Evolutionary conservation across 92 coral and sea anemone species (phyloP).

Genomic region (Muricea muricata): DNA sequence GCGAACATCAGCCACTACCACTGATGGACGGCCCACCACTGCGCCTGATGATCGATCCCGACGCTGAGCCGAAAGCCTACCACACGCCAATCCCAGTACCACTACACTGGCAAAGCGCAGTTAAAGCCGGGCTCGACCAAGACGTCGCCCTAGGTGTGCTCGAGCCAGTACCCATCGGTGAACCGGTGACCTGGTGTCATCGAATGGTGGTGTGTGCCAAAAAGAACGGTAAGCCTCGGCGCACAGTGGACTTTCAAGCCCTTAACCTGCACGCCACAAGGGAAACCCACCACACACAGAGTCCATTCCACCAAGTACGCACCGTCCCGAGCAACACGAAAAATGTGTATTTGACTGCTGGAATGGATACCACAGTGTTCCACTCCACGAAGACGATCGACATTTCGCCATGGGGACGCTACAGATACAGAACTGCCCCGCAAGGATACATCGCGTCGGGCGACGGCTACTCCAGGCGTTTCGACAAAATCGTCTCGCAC

Average conservation of each 20-base stretch:
- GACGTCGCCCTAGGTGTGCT: conserved; percentile 64
- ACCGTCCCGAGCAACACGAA: conserved; percentile 38
- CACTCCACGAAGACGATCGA: conserved; percentile 60
- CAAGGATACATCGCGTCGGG: conserved; percentile 69
- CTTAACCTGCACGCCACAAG: conserved; percentile 66
- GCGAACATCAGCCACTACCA: conserved; percentile 70
- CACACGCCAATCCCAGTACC: conserved; percentile 74
- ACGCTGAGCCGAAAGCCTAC: conserved; percentile 62
- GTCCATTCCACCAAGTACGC: conserved; percentile 72
- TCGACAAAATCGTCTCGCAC: conserved; percentile 63
- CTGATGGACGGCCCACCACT: conserved; percentile 60
- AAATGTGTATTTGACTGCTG: conserved; percentile 57
- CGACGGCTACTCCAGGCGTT: conserved; percentile 62
- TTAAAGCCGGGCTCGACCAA: conserved; percentile 66
- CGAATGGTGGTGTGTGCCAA: conserved; percentile 64
- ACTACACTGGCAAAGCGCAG: conserved; percentile 69
- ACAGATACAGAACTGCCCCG: conserved; percentile 75
- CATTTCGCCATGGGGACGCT: conserved; percentile 75
- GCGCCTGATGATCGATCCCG: conserved; percentile 64
- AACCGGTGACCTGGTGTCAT: conserved; percentile 65
- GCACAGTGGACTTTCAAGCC: conserved; percentile 68
- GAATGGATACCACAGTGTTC: conserved; percentile 68
- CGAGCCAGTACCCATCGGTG: conserved; percentile 61
- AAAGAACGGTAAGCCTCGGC: conserved; percentile 62
- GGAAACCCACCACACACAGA: conserved; percentile 68